Evolutionary conservation across 2,888 invertebrate species (phyloP).

Genomic region (Scaptomyza parva): DNA sequence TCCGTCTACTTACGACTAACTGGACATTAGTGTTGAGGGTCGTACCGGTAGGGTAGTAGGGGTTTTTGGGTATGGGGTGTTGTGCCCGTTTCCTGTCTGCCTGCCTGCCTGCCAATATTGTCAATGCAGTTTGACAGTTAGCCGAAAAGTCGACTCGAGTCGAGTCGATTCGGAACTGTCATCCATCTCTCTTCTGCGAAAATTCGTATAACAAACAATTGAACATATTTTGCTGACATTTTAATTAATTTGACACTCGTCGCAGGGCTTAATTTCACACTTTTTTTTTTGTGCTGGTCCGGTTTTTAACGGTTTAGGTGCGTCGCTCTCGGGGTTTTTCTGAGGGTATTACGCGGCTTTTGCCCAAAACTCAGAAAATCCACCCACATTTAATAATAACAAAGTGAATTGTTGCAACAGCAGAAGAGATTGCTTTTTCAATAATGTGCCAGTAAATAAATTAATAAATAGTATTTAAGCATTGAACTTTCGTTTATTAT

Average conservation of each 20-base stretch:
- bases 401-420: background rate
- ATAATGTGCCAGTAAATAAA: background rate
- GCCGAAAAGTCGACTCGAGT: slow-evolving; percentile 28
- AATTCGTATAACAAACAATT: slow-evolving; percentile 55
- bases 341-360: slow-evolving; percentile 53
- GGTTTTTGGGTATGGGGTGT: slow-evolving; percentile 19
- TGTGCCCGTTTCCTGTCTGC: slow-evolving; percentile 18
- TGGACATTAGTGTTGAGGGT: background rate
- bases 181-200: slow-evolving; percentile 63
- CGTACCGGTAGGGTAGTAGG: slow-evolving; percentile 10
- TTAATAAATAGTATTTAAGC: background rate
- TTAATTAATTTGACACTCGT: slow-evolving; percentile 81
- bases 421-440: slow-evolving; percentile 35
- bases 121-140: slow-evolving; percentile 73
- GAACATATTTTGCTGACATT: slow-evolving; percentile 81
- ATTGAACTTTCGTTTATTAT: too few relatives aligned
- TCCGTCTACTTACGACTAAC: slow-evolving; percentile 4
- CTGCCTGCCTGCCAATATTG: slow-evolving; percentile 50
- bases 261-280: slow-evolving; percentile 25
- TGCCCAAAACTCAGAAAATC: slow-evolving; percentile 17
- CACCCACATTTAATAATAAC: slow-evolving; percentile 43
- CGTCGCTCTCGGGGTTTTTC: slow-evolving; percentile 29
- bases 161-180: slow-evolving; percentile 57
- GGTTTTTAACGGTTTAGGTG: slow-evolving; percentile 22
- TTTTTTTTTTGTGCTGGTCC: background rate